Percentiles rank a stretch among this genome's conserved stretches.
These are phyloP conservation scores for Platycnemis pennipes DNA, from an alignment of 2,888 invertebrate species.

Conservation along the genomic window DNA sequence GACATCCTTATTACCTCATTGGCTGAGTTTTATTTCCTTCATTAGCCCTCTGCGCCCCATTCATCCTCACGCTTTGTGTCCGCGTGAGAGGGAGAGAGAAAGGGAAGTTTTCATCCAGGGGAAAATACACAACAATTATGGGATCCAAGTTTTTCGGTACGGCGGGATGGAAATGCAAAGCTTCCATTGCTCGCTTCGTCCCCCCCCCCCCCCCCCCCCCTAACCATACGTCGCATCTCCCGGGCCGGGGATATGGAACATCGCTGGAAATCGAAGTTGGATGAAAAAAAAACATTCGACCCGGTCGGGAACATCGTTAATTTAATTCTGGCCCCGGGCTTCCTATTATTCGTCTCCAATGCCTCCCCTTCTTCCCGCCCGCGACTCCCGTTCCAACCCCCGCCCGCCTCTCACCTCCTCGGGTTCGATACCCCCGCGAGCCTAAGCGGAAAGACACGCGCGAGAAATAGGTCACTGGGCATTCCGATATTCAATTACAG, in stretches of 20 bases:
- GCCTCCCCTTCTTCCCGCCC: background rate
- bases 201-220: background rate
- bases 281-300: conserved; percentile 3
- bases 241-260: background rate
- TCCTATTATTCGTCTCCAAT: background rate
- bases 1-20: conserved; percentile 46
- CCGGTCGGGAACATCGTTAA: conserved; percentile 23
- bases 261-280: background rate
- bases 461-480: conserved; percentile 48
- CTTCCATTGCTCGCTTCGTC: background rate
- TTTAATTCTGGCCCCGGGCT: conserved; percentile 25
- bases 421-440: conserved; percentile 28
- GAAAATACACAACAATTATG: background rate
- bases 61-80: background rate
- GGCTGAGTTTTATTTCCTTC: conserved; percentile 49
- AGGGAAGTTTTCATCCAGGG: background rate
- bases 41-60: conserved; percentile 14
- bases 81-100: background rate
- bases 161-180: background rate
- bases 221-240: background rate
- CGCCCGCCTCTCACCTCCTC: background rate
- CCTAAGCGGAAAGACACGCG: background rate
- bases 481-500: conserved; percentile 58
- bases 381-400: background rate
- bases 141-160: background rate